Conservation (phyloP, 2,797 vertebrate genomes). For the Falco rusticolus region DNA sequence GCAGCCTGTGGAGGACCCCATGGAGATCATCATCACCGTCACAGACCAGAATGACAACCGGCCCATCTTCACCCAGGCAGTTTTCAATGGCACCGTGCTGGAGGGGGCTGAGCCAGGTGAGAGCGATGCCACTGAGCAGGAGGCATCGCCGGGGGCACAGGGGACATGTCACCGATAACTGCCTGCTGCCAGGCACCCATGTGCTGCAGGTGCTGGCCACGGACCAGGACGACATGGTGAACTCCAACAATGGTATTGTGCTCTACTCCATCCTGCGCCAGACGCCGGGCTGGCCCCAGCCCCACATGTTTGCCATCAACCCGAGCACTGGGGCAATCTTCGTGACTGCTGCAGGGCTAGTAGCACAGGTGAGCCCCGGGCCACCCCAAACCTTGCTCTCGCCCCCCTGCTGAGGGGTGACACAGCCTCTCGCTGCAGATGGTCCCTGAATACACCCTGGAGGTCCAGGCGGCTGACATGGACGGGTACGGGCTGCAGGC, state of each 20-base stretch:
- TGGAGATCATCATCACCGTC: constrained; percentile 82
- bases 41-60: constrained; percentile 87
- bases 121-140: fast-evolving
- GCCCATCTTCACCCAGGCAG: constrained; percentile 75
- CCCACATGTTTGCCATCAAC: background rate
- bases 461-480: background rate
- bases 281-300: background rate
- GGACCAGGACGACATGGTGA: fast-evolving
- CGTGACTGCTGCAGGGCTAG: fast-evolving
- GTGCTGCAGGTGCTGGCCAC: background rate
- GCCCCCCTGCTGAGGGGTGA: background rate
- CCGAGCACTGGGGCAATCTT: background rate
- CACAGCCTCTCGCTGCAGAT: background rate
- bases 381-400: fast-evolving
- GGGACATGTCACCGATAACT: background rate
- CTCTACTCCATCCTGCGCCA: constrained; percentile 8
- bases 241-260: background rate
- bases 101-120: constrained; percentile 19
- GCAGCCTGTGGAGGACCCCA: constrained; percentile 71
- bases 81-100: background rate
- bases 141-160: no score
- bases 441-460: background rate
- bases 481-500: fast-evolving
- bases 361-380: background rate
- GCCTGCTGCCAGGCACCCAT: background rate